These are phyloP conservation scores for Ceratosolen fusciceps DNA, from an alignment of 1,140 invertebrate species.

Conservation along the genomic window DNA sequence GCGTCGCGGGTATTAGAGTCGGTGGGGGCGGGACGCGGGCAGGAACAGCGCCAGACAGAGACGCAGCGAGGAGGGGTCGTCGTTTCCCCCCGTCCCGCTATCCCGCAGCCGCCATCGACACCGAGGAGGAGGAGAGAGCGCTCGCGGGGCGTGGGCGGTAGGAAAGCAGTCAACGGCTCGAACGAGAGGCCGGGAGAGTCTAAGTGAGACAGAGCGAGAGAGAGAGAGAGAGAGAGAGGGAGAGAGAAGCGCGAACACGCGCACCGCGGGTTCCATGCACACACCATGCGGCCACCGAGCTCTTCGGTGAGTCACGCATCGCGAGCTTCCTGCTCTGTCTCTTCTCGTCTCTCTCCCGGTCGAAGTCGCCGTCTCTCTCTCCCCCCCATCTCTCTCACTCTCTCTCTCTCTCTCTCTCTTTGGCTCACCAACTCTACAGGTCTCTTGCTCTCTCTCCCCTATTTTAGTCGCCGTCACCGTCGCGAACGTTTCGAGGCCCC, in stretches of 20 bases:
- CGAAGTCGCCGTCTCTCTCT: too few species aligned
- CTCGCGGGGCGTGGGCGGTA: neutral
- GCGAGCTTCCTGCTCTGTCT: constrained; percentile 64
- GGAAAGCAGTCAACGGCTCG: neutral
- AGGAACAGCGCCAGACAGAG: constrained; percentile 33
- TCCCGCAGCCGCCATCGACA: neutral
- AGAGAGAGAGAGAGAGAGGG: constrained; percentile 1
- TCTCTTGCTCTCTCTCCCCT: constrained; percentile 42
- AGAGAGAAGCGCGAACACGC: neutral
- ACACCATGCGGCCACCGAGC: constrained; percentile 47
- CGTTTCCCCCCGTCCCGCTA: neutral
- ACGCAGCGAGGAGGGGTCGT: neutral
- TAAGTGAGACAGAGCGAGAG: neutral
- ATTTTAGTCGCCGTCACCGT: constrained; percentile 35
- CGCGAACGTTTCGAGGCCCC: constrained; percentile 26
- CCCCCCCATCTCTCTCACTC: constrained; percentile 37
- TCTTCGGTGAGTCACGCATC: constrained; percentile 66
- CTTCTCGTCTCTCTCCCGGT: too few species aligned
- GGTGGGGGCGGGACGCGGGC: constrained; percentile 36
- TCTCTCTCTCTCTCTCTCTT: constrained; percentile 25
- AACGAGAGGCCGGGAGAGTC: neutral
- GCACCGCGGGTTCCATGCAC: constrained; percentile 48
- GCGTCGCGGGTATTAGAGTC: constrained; percentile 56
- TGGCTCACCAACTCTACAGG: constrained; percentile 29
- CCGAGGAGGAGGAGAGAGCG: neutral